Base-by-base conservation (phyloP, 2,888 invertebrate species). In the Sarcophaga caerulescens region DNA sequence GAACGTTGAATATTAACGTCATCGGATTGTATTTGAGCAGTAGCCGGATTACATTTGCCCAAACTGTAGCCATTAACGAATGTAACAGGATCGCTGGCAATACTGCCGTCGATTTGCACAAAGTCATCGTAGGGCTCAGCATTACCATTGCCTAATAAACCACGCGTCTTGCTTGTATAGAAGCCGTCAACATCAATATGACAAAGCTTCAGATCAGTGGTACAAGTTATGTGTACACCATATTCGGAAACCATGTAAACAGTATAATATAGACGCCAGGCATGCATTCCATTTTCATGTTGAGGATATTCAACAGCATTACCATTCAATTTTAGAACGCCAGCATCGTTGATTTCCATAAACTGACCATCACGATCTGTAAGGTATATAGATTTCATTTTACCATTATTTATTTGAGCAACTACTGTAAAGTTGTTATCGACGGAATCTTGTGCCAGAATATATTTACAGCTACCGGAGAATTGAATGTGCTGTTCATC, bases 91-190 rank as follows among this genome's bases (percentile, higher is more conserved):
- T 95, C 94, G 84, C 95, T 94, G 1, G 95, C 94, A 90, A 97
- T 95, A 93, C 96, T 95, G 90, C 97, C 97, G 88, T 96, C 95
- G 17, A 97, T 96, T 59, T 95, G 93, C 81, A 95, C 95, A 92
- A 96, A 96, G 93, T 99, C 99, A 90, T 98, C 97, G 92, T 94
- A 96, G 5, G 96, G 96, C 91, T 99, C 99, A 90, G 97, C 96
- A 94, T 98, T 98, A 83, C 96, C 97, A 89, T 97, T 97, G 85
- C 99, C 99, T 14, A 98, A 94, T 2, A 99, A 94, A 91, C 99
- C 98, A 17, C 96, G 96, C 4, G 97, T 94, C 91, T 96, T 97
- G 88, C 97, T 97, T 68, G 96, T 96, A 93, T 98, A 98, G 95
- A 96, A 98, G 11, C 98, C 98, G 89, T 96, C 96, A 0, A 98